Conservation (phyloP, 2,113 vertebrate species). For the Oceanodroma tethys region DNA sequence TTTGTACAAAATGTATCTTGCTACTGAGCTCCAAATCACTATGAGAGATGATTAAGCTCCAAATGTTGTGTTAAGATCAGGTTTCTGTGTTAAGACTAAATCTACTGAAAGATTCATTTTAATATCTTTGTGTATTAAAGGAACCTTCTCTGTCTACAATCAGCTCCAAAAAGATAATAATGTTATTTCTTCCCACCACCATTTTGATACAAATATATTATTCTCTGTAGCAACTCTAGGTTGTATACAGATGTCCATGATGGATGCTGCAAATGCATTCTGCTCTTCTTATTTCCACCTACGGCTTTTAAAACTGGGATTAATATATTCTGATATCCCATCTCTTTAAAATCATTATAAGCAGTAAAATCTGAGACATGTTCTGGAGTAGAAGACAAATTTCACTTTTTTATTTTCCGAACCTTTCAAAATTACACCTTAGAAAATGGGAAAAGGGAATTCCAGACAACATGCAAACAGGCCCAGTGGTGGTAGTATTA, state of each 20-base stretch:
- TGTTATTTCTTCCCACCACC: not conserved
- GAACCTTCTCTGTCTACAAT: not conserved
- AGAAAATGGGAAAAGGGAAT: not conserved
- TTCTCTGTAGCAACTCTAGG: not conserved
- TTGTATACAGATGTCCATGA: not conserved
- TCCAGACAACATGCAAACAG: not conserved
- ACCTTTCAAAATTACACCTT: not conserved
- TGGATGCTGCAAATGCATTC: not conserved
- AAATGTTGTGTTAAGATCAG: not conserved
- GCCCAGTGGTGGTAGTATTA: not conserved
- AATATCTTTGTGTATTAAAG: not conserved
- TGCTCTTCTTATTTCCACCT: not conserved
- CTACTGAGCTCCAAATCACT: not conserved
- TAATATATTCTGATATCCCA: not conserved
- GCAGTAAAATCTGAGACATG: not conserved
- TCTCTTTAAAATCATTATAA: not conserved
- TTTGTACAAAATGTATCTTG: not conserved
- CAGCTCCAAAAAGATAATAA: not conserved
- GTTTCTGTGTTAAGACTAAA: not conserved
- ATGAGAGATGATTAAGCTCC: not conserved
- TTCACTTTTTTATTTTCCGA: not conserved
- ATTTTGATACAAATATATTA: not conserved
- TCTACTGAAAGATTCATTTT: not conserved
- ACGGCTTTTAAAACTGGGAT: not conserved
- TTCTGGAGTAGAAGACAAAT: not conserved